These are phyloP conservation scores for Istiophorus platypterus DNA, from an alignment of 2,113 vertebrate species.

Conservation along the genomic window DNA sequence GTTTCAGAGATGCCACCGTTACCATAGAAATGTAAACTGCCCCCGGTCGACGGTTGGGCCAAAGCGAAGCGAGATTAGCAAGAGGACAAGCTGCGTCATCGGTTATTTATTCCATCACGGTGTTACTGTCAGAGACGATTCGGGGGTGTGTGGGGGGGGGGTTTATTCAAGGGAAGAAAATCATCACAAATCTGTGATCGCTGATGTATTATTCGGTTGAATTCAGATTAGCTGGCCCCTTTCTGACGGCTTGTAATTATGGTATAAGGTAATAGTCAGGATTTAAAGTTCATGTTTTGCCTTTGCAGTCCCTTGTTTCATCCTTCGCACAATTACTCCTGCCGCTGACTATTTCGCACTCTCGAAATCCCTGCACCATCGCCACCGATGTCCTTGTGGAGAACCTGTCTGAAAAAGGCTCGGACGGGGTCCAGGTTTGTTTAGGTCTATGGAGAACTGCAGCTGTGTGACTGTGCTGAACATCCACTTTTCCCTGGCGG, in stretches of 20 bases:
- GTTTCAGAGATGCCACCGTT: conserved; percentile 11
- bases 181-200: neutral
- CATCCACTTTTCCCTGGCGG: neutral
- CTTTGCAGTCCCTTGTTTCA: neutral
- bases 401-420: neutral
- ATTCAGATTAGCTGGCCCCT: neutral
- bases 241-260: neutral
- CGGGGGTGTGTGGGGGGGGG: neutral
- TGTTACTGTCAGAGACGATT: neutral
- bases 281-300: neutral
- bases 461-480: neutral
- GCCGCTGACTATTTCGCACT: neutral
- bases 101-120: conserved; percentile 6
- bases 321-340: neutral
- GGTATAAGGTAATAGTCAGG: neutral
- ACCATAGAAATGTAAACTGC: conserved; percentile 41
- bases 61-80: conserved; percentile 5
- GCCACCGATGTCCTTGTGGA: neutral
- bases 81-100: neutral
- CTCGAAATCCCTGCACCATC: neutral
- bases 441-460: neutral
- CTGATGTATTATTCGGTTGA: neutral
- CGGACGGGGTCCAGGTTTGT: neutral
- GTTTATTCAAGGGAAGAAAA: neutral
- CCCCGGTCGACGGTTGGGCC: neutral